These are phyloP conservation scores for Oedothorax gibbosus DNA, from an alignment of 1,140 invertebrate genomes.

Conservation along the genomic window DNA sequence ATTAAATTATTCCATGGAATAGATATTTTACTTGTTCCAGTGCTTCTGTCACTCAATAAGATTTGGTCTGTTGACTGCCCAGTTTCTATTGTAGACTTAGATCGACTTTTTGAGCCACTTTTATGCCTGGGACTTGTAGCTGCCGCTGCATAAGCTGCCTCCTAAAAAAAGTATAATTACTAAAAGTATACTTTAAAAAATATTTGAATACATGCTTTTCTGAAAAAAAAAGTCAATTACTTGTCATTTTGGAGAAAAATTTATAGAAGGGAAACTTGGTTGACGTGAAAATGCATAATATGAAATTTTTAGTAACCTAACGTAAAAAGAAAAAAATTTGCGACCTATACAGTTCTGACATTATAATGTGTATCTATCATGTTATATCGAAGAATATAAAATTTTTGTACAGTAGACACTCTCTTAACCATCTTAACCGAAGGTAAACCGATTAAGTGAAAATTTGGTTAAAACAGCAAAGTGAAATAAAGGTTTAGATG, in stretches of 20 bases:
- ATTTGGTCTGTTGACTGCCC: constrained; percentile 73
- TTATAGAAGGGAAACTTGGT: neutral
- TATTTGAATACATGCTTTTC: neutral
- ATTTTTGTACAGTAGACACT: no score
- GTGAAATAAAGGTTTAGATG: no score
- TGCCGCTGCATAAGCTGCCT: constrained; percentile 22
- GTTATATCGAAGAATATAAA: no score
- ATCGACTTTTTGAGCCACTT: constrained; percentile 47
- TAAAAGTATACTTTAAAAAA: neutral
- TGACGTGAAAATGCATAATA: no score
- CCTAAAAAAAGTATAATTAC: constrained; percentile 1
- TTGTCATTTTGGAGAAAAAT: neutral
- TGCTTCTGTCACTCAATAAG: constrained; percentile 67
- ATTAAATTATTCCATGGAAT: no score
- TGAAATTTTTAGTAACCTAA: no score
- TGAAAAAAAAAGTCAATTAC: neutral
- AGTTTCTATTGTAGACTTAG: constrained; percentile 70
- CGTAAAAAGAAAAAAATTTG: no score
- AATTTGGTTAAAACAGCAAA: no score
- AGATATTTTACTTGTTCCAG: constrained; percentile 68
- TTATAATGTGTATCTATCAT: no score
- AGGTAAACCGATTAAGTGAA: no score
- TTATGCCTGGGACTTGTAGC: constrained; percentile 42
- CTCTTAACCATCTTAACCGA: no score
- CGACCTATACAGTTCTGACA: no score